A percentile compares a stretch with the other conserved stretches of the same genome.
Conservation (phyloP, 2,888 invertebrate species). For the Lasiommata megera region DNA sequence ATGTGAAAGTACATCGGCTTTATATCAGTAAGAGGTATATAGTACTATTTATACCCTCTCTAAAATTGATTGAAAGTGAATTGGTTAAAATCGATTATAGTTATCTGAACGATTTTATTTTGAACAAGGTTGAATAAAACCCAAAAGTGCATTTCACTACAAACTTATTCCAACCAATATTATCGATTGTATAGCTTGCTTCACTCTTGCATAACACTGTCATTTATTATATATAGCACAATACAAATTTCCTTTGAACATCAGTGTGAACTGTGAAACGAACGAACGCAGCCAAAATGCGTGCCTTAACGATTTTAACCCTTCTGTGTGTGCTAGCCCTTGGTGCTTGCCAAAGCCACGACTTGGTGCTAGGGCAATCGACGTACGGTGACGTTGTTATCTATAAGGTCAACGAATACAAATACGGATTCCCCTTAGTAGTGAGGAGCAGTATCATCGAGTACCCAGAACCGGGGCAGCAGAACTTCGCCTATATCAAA, state of each 20-base stretch:
- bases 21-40: no score
- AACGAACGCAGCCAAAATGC: constrained; percentile 66
- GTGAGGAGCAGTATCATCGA: constrained; percentile 56
- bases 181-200: constrained; percentile 23
- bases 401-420: constrained; percentile 56
- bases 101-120: no score
- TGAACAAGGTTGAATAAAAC: no score
- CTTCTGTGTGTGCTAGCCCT: constrained; percentile 50
- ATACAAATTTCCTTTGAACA: constrained; percentile 45
- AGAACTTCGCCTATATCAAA: constrained; percentile 60
- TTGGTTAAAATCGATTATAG: no score
- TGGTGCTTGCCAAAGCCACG: constrained; percentile 58
- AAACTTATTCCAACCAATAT: neutral
- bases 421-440: constrained; percentile 65
- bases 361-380: constrained; percentile 55
- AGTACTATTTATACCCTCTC: no score
- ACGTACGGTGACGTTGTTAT: constrained; percentile 63
- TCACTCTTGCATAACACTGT: constrained; percentile 46
- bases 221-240: constrained; percentile 59
- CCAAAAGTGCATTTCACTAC: no score
- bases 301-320: constrained; percentile 42
- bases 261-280: constrained; percentile 49
- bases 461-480: constrained; percentile 58
- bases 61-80: no score
- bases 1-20: no score